These are phyloP conservation scores for Ciconia boyciana DNA, from an alignment of 2,113 vertebrate species.

Conservation along the genomic window DNA sequence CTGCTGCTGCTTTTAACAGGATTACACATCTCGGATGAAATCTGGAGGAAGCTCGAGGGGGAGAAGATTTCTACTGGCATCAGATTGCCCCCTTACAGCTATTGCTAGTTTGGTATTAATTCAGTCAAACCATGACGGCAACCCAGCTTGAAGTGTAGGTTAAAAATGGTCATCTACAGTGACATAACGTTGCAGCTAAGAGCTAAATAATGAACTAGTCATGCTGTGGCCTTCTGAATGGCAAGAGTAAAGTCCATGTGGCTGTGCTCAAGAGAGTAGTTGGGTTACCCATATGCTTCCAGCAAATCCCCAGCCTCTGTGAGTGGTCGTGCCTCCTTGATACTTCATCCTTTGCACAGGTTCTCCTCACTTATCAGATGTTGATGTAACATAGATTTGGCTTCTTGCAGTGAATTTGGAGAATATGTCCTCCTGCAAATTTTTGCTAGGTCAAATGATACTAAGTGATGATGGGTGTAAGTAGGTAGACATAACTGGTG, in stretches of 20 bases:
- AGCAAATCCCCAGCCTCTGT: neutral
- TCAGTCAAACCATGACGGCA: neutral
- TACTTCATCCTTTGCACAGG: neutral
- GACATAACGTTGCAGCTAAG: neutral
- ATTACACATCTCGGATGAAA: neutral
- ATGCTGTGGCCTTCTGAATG: neutral
- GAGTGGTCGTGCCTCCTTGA: neutral
- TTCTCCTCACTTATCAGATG: neutral
- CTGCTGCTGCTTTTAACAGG: neutral
- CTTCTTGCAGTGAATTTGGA: neutral
- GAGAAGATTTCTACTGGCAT: neutral
- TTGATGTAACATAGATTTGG: neutral
- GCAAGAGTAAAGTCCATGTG: neutral
- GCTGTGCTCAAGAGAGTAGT: neutral
- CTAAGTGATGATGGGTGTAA: neutral
- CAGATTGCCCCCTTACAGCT: neutral
- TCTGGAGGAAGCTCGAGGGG: neutral
- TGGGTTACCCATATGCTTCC: neutral
- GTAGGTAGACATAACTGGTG: neutral
- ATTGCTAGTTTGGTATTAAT: neutral
- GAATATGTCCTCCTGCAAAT: neutral
- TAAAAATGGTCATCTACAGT: neutral
- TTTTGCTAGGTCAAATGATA: rapidly evolving
- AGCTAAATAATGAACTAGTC: neutral
- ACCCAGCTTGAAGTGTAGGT: neutral